Evolutionary conservation across 1,140 invertebrate genomes (phyloP).

Genomic region (Oscheius sp.): DNA sequence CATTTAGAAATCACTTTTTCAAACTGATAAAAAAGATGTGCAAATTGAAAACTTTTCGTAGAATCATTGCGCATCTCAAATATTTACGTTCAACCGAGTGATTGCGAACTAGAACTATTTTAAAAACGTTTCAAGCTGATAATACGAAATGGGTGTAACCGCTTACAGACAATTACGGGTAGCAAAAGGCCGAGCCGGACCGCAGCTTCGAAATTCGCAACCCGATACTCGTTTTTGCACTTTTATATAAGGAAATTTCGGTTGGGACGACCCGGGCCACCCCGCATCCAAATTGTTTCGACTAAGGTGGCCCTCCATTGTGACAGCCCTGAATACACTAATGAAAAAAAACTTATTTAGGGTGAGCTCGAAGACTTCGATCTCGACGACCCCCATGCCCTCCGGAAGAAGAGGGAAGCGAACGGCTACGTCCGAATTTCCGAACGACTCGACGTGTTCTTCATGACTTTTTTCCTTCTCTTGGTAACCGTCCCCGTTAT

Average conservation of each 20-base stretch:
- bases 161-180: too few relatives aligned
- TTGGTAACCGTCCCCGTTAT: constrained; percentile 51
- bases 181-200: too few relatives aligned
- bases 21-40: too few relatives aligned
- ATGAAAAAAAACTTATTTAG: constrained; percentile 16
- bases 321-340: not conserved
- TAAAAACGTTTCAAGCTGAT: too few relatives aligned
- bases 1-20: too few relatives aligned
- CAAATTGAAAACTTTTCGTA: too few relatives aligned
- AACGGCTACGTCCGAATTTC: constrained; percentile 53
- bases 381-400: not conserved
- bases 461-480: constrained; percentile 51
- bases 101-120: too few relatives aligned
- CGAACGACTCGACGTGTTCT: constrained; percentile 46
- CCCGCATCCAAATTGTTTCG: not conserved
- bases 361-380: constrained; percentile 33
- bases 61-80: too few relatives aligned
- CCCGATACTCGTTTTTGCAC: constrained; percentile 3
- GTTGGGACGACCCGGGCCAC: not conserved
- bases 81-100: too few relatives aligned
- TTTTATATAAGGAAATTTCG: not conserved
- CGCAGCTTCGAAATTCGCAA: too few relatives aligned
- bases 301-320: not conserved
- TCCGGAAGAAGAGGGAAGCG: constrained; percentile 27
- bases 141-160: too few relatives aligned